Base-by-base conservation (phyloP, 2,113 vertebrate species). In the Aegithalos caudatus region DNA sequence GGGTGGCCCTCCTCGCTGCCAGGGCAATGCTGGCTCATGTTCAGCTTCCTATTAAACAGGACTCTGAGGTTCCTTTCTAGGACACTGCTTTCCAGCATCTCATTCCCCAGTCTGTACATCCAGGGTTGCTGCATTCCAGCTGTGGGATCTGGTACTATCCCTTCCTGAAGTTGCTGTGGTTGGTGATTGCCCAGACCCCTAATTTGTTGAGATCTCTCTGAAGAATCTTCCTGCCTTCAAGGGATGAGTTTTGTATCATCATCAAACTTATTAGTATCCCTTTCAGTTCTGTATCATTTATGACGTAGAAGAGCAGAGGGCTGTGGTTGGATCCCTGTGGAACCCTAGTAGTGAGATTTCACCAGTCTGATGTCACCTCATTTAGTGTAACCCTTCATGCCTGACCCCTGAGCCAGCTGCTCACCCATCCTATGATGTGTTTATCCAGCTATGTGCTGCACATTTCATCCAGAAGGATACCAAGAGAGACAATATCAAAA, bases 401-500 rank as follows among this genome's bases (percentile, higher is more conserved):
- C 31, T 14, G 10, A 51, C 16, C 15, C 2, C 2, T 20, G 21
- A 51, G 10, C 15, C 31, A 70, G 54, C 4, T 35, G 8, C 6
- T 35, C 10, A 44, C 20, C 35, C 25, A 35, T 4, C 12, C 4
- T 10, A 24, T 20, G 6, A 51, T 35, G 8, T 6, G 2, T 71
- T 61, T 51, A 35, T 42, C 12, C 80, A 51, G 10, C 16, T 5
- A 1, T 29, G 25, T 16, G 31, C 25, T 71, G 19, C 8, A 8
- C 25, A 51, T 10, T 50, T 16, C 0, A 0, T 29, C 7, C 65
- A 70, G 45, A 50, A 51, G 8, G 24, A 35, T 29, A 1, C 5
- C 3, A 2, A 17, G 37, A 60, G 20, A 70, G 37, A 4, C 15
- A 12, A 3, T 16, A 51, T 10, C 3, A 6, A 61, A 82, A 20